Percentiles rank a stretch among this genome's conserved stretches.
These are phyloP conservation scores for Takifugu bimaculatus DNA, from an alignment of 2,113 vertebrate genomes.

Conservation along the genomic window DNA sequence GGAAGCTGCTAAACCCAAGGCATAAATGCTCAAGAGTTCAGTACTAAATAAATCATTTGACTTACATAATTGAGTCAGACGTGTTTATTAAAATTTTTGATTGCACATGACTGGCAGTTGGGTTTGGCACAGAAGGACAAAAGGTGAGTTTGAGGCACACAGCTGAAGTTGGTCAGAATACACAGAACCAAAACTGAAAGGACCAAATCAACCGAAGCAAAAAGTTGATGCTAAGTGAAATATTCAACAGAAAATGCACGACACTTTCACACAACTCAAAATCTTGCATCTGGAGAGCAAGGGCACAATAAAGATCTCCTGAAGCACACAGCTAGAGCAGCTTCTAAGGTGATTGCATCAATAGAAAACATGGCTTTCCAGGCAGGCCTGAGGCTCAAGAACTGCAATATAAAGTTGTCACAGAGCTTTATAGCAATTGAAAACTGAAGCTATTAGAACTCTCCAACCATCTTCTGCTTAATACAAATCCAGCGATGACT, in stretches of 20 bases:
- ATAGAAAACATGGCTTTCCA: constrained; percentile 65
- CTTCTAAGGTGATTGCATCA: constrained; percentile 44
- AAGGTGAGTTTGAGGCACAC: too few species aligned
- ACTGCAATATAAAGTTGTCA: constrained; percentile 2
- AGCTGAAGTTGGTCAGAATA: too few species aligned
- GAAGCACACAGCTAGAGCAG: constrained; percentile 54
- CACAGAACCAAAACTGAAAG: too few species aligned
- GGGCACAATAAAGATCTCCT: constrained; percentile 3
- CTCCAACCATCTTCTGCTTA: too few species aligned
- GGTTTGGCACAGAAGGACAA: too few species aligned
- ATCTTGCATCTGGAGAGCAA: constrained; percentile 2
- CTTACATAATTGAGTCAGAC: constrained; percentile 35
- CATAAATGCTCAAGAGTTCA: constrained; percentile 62
- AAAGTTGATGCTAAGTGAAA: too few species aligned
- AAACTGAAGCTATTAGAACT: too few species aligned
- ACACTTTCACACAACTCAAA: constrained; percentile 35
- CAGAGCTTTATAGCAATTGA: too few species aligned
- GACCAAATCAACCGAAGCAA: too few species aligned
- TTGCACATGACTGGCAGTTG: neutral
- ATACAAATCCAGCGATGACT: too few species aligned
- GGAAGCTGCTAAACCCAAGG: constrained; percentile 46
- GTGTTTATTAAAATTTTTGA: constrained; percentile 20
- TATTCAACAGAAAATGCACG: neutral
- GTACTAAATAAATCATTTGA: constrained; percentile 54
- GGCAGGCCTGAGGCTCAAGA: constrained; percentile 34